phyloP scores from a whole-genome alignment of 2,888 invertebrate species.

The Urechis unicinctus region DNA sequence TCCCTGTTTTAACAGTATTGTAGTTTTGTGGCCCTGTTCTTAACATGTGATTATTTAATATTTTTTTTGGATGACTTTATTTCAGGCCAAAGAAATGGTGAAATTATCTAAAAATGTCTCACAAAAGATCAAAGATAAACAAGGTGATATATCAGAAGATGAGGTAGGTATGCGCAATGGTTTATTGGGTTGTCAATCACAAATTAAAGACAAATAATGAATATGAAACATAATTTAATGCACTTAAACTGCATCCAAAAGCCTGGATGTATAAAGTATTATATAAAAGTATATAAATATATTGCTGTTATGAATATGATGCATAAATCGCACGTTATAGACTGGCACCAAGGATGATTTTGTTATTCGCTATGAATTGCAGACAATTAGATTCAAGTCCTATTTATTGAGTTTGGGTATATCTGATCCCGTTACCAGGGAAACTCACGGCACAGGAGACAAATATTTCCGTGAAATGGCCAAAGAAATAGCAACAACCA shows the following conservation, averaged over 20 bases:
- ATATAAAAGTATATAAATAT: too few relatives aligned
- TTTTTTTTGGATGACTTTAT: too few relatives aligned
- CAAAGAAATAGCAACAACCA: slow-evolving; percentile 74
- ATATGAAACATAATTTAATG: too few relatives aligned
- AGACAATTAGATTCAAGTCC: slow-evolving; percentile 91
- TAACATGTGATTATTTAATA: too few relatives aligned
- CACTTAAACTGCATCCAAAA: too few relatives aligned
- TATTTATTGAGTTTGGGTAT: slow-evolving; percentile 95
- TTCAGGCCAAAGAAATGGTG: slow-evolving; percentile 90
- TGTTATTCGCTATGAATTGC: slow-evolving; percentile 8
- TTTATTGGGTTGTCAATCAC: too few relatives aligned
- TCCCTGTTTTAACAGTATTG: background rate
- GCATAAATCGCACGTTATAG: too few relatives aligned
- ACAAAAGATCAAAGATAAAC: slow-evolving; percentile 83
- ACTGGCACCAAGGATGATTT: background rate
- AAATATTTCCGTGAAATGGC: slow-evolving; percentile 80
- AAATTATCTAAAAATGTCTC: slow-evolving; percentile 84
- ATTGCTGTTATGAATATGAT: too few relatives aligned
- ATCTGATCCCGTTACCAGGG: slow-evolving; percentile 94
- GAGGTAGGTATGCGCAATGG: too few relatives aligned
- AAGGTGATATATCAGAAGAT: slow-evolving; percentile 93
- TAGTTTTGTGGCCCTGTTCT: too few relatives aligned
- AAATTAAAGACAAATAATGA: too few relatives aligned
- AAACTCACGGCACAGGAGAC: slow-evolving; percentile 72
- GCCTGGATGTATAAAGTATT: too few relatives aligned